Base-by-base conservation (phyloP, 2,888 invertebrate genomes). In the Trichogramma dendrolimi region DNA sequence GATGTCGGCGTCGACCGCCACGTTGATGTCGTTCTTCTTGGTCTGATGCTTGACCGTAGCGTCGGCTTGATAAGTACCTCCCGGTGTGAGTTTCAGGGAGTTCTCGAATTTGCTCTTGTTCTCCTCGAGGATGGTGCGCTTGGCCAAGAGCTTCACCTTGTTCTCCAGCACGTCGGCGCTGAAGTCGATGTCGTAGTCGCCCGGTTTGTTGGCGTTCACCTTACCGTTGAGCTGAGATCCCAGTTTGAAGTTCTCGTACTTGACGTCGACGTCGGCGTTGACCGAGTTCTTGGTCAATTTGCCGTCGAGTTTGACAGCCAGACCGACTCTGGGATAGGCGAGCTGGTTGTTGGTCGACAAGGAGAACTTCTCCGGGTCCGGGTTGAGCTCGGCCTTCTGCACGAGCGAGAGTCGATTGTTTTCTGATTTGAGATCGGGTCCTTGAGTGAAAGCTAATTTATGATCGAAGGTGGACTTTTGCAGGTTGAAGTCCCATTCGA, bases 71-170 rank as follows among this genome's bases (percentile, higher is more conserved):
- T 87, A 84, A 71, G 84, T 87, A 56, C 85, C 85, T 8, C 86
- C 82, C 52, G 83, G 83, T 41, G 84, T 84, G 11, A 89, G 68
- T 4, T 82, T 81, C 6, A 90, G 63, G 46, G 82, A 82, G 70
- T 87, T 85, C 49, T 83, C 82, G 49, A 86, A 81, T 72, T 87
- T 87, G 1, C 85, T 86, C 71, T 86, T 86, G 42, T 83, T 81
- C 10, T 79, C 76, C 0, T 82, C 83, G 0, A 83, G 73, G 4
- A 86, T 80, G 49, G 84, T 83, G 14, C 87, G 82, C 68, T 84
- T 85, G 0, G 84, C 79, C 66, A 85, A 81, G 0, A 85, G 62
- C 67, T 85, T 83, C 0, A 84, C 44, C 60, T 80, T 81, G 68
- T 83, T 84, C 42, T 82, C 80, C 67, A 83, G 71, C 4, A 82